phyloP scores from a whole-genome alignment of 2,888 invertebrate genomes.

The Odiellus spinosus region DNA sequence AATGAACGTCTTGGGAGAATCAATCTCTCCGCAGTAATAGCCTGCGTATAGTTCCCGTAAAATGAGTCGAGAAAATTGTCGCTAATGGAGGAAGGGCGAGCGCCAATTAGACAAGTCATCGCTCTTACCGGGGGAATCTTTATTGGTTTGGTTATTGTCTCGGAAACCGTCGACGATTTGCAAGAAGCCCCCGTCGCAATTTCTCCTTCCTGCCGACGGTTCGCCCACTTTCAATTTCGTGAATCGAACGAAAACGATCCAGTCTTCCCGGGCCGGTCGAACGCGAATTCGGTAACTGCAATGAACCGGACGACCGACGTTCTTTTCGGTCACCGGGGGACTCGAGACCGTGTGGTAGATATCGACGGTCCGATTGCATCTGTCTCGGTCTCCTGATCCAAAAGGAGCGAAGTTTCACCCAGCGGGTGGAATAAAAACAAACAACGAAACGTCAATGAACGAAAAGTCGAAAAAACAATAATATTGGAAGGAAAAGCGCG shows the following conservation, averaged over 20 bases:
- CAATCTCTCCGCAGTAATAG: conserved; percentile 81
- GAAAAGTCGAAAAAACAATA: too few species aligned
- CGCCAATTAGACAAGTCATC: background rate
- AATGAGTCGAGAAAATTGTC: background rate
- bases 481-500: too few species aligned
- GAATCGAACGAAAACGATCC: conserved; percentile 44
- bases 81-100: background rate
- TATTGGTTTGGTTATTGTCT: conserved; percentile 15
- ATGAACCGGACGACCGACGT: conserved; percentile 66
- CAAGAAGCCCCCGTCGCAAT: conserved; percentile 19
- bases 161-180: conserved; percentile 20
- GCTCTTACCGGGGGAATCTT: conserved; percentile 10
- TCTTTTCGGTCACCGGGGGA: conserved; percentile 64
- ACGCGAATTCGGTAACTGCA: conserved; percentile 82
- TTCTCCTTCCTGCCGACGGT: conserved; percentile 14
- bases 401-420: too few species aligned
- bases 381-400: conserved; percentile 43
- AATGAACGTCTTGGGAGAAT: conserved; percentile 84
- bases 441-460: too few species aligned
- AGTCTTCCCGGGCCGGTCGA: conserved; percentile 71
- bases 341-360: conserved; percentile 82
- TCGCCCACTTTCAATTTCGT: conserved; percentile 18
- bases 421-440: too few species aligned
- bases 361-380: conserved; percentile 85
- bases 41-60: conserved; percentile 36